These are phyloP conservation scores for Ctenicera cuprea DNA, from an alignment of 2,888 invertebrate species.

Conservation along the genomic window DNA sequence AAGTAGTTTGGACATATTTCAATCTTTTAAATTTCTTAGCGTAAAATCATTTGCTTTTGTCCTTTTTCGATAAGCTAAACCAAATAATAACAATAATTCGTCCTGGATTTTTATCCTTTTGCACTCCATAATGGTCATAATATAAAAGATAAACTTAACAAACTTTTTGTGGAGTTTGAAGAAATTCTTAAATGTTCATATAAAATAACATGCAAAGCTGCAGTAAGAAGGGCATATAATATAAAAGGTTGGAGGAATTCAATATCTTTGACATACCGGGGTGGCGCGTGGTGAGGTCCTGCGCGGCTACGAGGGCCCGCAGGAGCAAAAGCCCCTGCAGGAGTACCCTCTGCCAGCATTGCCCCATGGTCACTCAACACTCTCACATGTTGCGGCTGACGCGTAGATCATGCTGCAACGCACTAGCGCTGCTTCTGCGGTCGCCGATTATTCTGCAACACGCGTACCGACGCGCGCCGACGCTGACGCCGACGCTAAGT, in stretches of 20 bases:
- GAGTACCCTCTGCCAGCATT: slow-evolving; percentile 67
- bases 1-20: background rate
- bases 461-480: slow-evolving; percentile 51
- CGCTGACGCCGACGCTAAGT: slow-evolving; percentile 41
- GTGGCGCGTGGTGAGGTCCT: slow-evolving; percentile 58
- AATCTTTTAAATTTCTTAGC: too few relatives aligned
- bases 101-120: too few relatives aligned
- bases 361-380: slow-evolving; percentile 67
- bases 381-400: slow-evolving; percentile 63
- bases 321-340: slow-evolving; percentile 65
- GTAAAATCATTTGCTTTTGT: too few relatives aligned
- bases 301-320: slow-evolving; percentile 63
- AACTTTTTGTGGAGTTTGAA: too few relatives aligned
- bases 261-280: slow-evolving; percentile 57
- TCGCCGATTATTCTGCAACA: slow-evolving; percentile 47
- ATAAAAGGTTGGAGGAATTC: background rate
- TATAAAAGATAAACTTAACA: too few relatives aligned
- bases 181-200: too few relatives aligned
- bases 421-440: slow-evolving; percentile 59
- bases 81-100: too few relatives aligned
- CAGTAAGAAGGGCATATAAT: too few relatives aligned
- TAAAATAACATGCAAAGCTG: too few relatives aligned
- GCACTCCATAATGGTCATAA: too few relatives aligned
- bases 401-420: slow-evolving; percentile 62
- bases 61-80: too few relatives aligned